Percentiles rank a stretch among this genome's conserved stretches.
phyloP scores from a whole-genome alignment of 64 coral and sea anemone genomes.

The Platygyra sinensis region DNA sequence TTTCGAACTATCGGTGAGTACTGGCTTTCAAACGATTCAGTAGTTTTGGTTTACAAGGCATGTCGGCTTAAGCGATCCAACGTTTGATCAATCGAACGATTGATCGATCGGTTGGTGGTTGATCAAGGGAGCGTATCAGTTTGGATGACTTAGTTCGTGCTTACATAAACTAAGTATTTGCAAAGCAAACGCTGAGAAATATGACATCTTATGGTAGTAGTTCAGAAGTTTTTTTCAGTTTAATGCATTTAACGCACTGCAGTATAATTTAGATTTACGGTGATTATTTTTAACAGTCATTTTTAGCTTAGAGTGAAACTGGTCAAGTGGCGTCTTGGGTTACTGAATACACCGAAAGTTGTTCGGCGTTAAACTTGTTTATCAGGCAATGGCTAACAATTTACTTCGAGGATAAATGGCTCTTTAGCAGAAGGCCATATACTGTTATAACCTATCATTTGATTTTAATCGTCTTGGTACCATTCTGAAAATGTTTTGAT shows the following conservation, averaged over 20 bases:
- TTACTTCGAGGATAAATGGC: background rate
- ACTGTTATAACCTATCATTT: background rate
- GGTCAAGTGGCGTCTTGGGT: background rate
- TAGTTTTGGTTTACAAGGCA: slow-evolving; percentile 30
- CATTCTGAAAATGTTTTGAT: slow-evolving; percentile 54
- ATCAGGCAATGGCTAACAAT: background rate
- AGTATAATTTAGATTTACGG: background rate
- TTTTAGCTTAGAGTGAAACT: background rate
- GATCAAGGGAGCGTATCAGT: slow-evolving; percentile 42
- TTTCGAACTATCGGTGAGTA: slow-evolving; percentile 90
- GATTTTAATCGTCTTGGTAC: slow-evolving; percentile 8
- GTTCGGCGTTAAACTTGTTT: background rate
- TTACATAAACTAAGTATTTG: background rate
- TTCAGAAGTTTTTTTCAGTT: background rate
- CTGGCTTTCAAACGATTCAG: background rate
- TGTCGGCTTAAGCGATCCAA: slow-evolving; percentile 33
- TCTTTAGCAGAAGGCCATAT: background rate
- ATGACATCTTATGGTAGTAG: background rate
- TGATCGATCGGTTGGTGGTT: slow-evolving; percentile 54
- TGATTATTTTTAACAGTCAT: background rate
- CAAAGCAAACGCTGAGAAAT: background rate
- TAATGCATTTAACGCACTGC: background rate
- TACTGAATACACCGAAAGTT: background rate
- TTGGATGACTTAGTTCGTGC: slow-evolving; percentile 32
- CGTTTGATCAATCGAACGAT: slow-evolving; percentile 55